Base-by-base conservation (phyloP, 1,140 invertebrate genomes). In the Drosophila obscura region DNA sequence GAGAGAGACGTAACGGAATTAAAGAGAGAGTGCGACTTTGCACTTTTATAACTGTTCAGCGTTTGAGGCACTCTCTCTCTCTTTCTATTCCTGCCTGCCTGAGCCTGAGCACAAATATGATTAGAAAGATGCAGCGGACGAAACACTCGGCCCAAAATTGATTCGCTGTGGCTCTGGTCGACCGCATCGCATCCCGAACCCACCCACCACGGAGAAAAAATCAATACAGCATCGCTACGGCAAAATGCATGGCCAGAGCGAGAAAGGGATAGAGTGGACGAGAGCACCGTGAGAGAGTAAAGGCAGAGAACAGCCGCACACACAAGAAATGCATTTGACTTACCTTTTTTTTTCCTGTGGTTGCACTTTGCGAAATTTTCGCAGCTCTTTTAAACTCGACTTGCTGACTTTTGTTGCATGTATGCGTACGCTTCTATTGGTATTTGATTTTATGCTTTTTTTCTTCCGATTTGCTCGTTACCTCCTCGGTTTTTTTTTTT, bases 181-280 rank as follows among this genome's bases (percentile, higher is more conserved):
- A 39, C 35, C 45, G 49, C 68, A 48, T 57, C 45, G 49, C 68
- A 48, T 57, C 67, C 49, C 74, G 11, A 41, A 46, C 53, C 60
- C 58, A 49, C 41, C 61, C 60, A 53, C 58, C 49, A 62, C 58
- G 48, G 50, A 61, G 64, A 75, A 85, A 84, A 85, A 85, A 85
- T 87, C 82, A 87, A 87, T 87, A 87, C 83, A 87, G 82, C 82
- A 87, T 87, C 82, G 82, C 80, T 41, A 49, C 69, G 71, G 53
- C 52, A 71, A 79, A 81, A 67, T 75, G 82, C 67, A 80, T 61
- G 61, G 62, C 66, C 59, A 61, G 78, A 80, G 56, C 45, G 51
- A 67, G 59, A 53, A 41, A 41, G 24, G 39, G 44, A 51, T 43
- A 35, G 22, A 45, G 24, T 19, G 13, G 44, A 63, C 66, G 58